Evolutionary conservation across 2,888 invertebrate species (phyloP), one percentile per base, ranked within the genome.

Genomic region (Cataglyphis livida): DNA sequence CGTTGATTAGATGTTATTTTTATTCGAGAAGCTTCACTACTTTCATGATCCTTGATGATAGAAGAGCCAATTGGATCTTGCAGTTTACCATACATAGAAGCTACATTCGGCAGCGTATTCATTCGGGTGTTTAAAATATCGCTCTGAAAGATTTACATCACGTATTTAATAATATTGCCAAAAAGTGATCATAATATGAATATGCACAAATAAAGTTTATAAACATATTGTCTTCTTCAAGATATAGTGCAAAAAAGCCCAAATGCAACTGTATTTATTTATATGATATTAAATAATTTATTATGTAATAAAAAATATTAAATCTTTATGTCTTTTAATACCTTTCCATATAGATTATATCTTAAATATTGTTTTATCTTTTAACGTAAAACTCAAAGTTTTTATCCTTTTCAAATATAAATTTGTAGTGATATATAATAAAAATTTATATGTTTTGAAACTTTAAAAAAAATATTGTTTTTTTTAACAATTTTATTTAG

Each of bases 1-100:
- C 93, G 93, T 92, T 94, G 93, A 91, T 92, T 93, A 91, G 91
- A 92, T 86, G 89, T 89, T 86, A 93, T 91, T 81, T 87, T 93
- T 85, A 92, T 92, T 88, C 91, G 91, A 87, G 89, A 92, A 84
- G 92, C 92, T 90, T 94, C 93, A 86, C 93, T 93, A 87, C 89
- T 93, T 87, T 92, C 93, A 82, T 84, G 90, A 87, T 93, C 91
- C 86, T 91, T 92, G 90, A 92, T 86, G 90, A 94, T 92, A 86
- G 91, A 92, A 86, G 91, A 92, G 91, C 93, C 93, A 89, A 41
- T 21, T 7, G 76, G 66, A 41, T 91, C 91, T 90, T 93, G 82
- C 44, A 68, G 54, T 48, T 84, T 87, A 44, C 59, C 59, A n/a
- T 78, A 75, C 44, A 2, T n/a, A 0, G 51, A 51, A 6, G 70